Evolutionary conservation across 2,113 vertebrate species (phyloP).

Genomic region (Columba janthina): DNA sequence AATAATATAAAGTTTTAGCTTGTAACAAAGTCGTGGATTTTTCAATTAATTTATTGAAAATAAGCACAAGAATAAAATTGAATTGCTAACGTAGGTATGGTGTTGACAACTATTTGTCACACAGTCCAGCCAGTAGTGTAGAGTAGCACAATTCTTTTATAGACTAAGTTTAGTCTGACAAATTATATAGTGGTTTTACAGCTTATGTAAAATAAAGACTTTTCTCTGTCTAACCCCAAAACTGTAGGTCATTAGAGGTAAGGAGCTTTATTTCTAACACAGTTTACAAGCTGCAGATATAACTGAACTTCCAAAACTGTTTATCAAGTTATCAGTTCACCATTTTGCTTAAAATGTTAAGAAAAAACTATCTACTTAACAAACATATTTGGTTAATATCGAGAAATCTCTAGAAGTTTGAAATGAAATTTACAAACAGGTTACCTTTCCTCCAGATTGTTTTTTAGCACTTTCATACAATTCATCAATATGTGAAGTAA

Average conservation of each 20-base stretch:
- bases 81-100: not conserved
- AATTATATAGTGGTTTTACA: not conserved
- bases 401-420: not conserved
- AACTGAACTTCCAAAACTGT: not conserved
- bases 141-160: not conserved
- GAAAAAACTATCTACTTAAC: not conserved
- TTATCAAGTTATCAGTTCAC: not conserved
- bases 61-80: not conserved
- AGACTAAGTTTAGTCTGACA: not conserved
- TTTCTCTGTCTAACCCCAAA: not conserved
- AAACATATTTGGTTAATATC: not conserved
- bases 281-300: not conserved
- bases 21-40: not conserved
- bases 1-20: not conserved
- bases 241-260: not conserved
- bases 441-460: constrained; percentile 92
- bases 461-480: constrained; percentile 90
- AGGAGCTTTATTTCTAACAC: not conserved
- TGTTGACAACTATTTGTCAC: not conserved
- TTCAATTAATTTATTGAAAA: not conserved
- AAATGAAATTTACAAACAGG: not conserved
- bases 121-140: not conserved
- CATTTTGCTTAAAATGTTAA: not conserved
- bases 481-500: constrained; percentile 93
- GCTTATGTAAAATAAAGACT: not conserved